Base-by-base conservation (phyloP, 2,113 vertebrate species). In the Albula goreensis region DNA sequence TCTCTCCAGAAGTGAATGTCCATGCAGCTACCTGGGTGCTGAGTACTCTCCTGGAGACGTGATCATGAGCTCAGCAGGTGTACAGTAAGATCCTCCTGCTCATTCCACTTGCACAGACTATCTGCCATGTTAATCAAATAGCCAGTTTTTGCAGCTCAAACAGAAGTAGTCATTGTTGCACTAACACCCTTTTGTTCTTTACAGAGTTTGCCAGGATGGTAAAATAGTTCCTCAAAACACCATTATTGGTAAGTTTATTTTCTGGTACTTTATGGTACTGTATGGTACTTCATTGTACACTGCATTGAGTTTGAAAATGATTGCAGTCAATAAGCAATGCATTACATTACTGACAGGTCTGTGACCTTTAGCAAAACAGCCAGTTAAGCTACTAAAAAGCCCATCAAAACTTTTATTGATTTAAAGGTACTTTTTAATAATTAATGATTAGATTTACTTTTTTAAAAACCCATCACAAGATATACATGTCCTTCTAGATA, bases 1-100 rank as follows among this genome's bases (percentile, higher is more conserved):
- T n/a, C 83, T 11, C 81, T 88, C n/a, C 86, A 99, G 98, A 94
- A 96, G 91, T 66, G 95, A 97, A 88, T 99, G 98, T 81, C 97
- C 97, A 0, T 99, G 98, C 91, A 96, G 96, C 87, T 97, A 98
- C 90, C 95, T 97, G 78, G 98, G 98, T 89, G 93, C 94, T 77
- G 96, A 97, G 83, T 99, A 98, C 85, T 94, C 97, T 0, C 96
- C 98, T 0, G 98, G 97, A 90, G 97, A 99, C 90, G 96, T 96
- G 49, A 88, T 97, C 87, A 90, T 98, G 93, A 98, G 95, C 0
- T 97, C 98, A 89, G 95, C 97, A 91, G 97, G 98, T 89, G 96
- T 96, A 93, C 98, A 98, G 98, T 99, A 96, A 97, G 98, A 84
- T 83, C 84, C 85, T 9, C 52, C 25, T 48, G 79, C 50, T 85